A percentile compares a stretch with the other conserved stretches of the same genome.
phyloP scores from a whole-genome alignment of 2,113 vertebrate genomes.

The Casuarius casuarius region DNA sequence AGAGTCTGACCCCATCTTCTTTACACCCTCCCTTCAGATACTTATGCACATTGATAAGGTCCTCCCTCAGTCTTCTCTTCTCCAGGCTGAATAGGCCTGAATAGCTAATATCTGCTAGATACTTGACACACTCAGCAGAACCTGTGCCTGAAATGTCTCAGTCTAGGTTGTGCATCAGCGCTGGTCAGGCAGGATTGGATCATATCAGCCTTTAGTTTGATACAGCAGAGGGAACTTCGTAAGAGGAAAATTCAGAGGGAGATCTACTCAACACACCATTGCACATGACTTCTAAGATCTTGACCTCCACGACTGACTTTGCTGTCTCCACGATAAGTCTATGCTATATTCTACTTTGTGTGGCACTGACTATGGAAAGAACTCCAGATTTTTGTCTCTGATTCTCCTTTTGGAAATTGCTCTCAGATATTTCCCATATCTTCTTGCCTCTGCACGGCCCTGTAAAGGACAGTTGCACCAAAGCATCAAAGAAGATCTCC shows the following conservation, averaged over 20 bases:
- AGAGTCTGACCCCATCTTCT: too few relatives aligned
- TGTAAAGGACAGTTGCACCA: neutral
- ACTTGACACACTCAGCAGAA: neutral
- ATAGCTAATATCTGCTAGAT: neutral
- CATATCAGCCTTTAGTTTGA: neutral
- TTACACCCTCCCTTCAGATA: too few relatives aligned
- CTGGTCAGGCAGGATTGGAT: neutral
- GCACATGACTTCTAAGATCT: fast-evolving
- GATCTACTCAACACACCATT: neutral
- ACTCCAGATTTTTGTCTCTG: neutral
- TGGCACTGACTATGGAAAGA: neutral
- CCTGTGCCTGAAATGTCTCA: neutral
- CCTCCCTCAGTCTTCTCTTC: too few relatives aligned
- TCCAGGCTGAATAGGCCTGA: too few relatives aligned
- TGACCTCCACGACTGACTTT: neutral
- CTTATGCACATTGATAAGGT: too few relatives aligned
- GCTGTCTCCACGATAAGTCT: neutral
- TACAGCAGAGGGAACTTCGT: neutral
- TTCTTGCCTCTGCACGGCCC: neutral
- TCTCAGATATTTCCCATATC: neutral
- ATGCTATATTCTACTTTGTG: neutral
- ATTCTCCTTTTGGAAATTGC: neutral
- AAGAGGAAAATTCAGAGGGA: neutral
- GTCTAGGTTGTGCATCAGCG: neutral
- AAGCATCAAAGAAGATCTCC: neutral